These are phyloP conservation scores for Grantiella picta DNA, from an alignment of 2,113 vertebrate species.

Conservation along the genomic window DNA sequence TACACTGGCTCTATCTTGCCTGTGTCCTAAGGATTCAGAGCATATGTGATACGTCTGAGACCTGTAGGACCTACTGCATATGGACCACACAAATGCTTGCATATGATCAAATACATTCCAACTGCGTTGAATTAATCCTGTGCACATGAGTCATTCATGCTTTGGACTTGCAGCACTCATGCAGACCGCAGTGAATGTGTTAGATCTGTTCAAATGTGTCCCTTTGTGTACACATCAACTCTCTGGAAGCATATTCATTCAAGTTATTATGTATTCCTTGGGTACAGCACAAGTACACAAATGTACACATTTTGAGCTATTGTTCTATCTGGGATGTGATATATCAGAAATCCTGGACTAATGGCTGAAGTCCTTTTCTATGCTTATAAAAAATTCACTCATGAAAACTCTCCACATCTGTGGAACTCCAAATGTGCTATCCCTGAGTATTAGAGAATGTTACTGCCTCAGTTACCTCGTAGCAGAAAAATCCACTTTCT, in stretches of 20 bases:
- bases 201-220: background rate
- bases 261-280: background rate
- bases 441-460: background rate
- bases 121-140: background rate
- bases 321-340: background rate
- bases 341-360: background rate
- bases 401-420: background rate
- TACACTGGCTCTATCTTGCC: rapidly evolving
- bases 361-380: background rate
- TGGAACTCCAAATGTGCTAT: background rate
- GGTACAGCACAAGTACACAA: background rate
- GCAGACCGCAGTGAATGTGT: background rate
- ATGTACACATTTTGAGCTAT: background rate
- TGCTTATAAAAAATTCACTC: background rate
- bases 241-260: rapidly evolving
- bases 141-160: background rate
- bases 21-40: background rate
- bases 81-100: background rate
- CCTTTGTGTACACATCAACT: background rate
- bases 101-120: background rate
- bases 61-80: background rate
- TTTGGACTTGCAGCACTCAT: background rate
- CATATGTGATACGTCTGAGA: background rate
- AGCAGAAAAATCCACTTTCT: background rate
- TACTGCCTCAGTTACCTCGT: background rate